phyloP scores from a whole-genome alignment of 2,797 vertebrate genomes.

The Yasuhikotakia modesta region DNA sequence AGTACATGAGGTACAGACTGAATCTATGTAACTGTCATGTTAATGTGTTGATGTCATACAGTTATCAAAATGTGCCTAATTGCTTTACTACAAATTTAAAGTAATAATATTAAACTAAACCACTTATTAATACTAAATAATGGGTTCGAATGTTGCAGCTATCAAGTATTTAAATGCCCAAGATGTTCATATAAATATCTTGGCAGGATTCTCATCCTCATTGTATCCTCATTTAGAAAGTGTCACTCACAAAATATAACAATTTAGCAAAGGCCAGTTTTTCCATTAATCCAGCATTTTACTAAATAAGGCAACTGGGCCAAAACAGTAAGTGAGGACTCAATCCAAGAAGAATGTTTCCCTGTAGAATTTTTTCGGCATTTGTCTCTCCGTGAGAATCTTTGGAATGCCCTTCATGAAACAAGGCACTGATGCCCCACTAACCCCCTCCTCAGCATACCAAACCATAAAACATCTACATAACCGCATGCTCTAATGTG shows the following conservation, averaged over 20 bases:
- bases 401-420: conserved; percentile 71
- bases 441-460: no score
- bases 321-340: conserved; percentile 50
- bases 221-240: conserved; percentile 11
- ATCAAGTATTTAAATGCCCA: conserved; percentile 31
- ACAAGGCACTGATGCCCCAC: conserved; percentile 64
- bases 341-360: conserved; percentile 54
- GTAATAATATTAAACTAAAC: conserved; percentile 6
- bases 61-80: background rate
- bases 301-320: conserved; percentile 55
- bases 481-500: conserved; percentile 15
- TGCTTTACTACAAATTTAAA: background rate
- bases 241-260: conserved; percentile 18
- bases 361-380: conserved; percentile 46
- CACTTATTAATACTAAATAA: no score
- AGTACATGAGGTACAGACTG: background rate
- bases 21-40: background rate
- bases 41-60: conserved; percentile 6
- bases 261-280: conserved; percentile 40
- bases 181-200: conserved; percentile 39
- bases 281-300: conserved; percentile 45
- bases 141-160: conserved; percentile 18
- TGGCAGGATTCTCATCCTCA: conserved; percentile 10
- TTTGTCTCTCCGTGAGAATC: conserved; percentile 65
- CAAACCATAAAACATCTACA: conserved; percentile 35